Evolutionary conservation across 2,113 vertebrate genomes (phyloP), one percentile per base, ranked within the genome.

Genomic region (Physeter macrocephalus): DNA sequence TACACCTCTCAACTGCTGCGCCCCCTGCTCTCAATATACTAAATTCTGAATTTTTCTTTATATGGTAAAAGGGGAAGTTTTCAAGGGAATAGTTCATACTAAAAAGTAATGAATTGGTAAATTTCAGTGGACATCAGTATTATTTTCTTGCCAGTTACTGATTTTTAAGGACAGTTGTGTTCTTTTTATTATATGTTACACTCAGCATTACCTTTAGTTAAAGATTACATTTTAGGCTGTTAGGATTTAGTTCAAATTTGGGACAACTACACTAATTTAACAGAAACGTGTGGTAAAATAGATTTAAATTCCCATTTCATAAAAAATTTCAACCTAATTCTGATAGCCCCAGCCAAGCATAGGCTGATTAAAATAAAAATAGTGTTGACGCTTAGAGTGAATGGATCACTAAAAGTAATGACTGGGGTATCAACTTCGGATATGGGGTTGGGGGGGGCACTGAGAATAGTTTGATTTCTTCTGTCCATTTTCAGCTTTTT

Each of bases 321-420:
- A 36, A 86, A 87, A 92, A 88, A 41, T 27, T 14, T 94, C 39
- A 81, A 25, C 61, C 11, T 66, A 41, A 95, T 93, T 93, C 67
- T 96, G 11, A 59, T 91, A 87, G 57, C 43, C 94, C 25, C 21
- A 54, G 46, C 39, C 46, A 77, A 67, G 27, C n/a, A 59, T 90
- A 93, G 96, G 20, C 15, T 87, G 13, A 20, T 90, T 75, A 84
- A 93, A 90, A 90, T 89, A 14, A 84, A 93, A 90, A 52, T 92
- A 86, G 2, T 77, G 29, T 71, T 72, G 43, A 54, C 71, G 41
- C 18, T 66, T 96, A 87, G 57, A 90, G 36, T 78, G 54, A 54
- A 64, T 54, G 18, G 6, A 67, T 64, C 81, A 92, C 83, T 85
- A 27, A 82, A 88, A 96, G 74, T 81, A 71, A 52, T 81, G 46